Evolutionary conservation across 1,140 invertebrate species (phyloP), one percentile per base, ranked within the genome.

Genomic region (Lepidurus packardi): DNA sequence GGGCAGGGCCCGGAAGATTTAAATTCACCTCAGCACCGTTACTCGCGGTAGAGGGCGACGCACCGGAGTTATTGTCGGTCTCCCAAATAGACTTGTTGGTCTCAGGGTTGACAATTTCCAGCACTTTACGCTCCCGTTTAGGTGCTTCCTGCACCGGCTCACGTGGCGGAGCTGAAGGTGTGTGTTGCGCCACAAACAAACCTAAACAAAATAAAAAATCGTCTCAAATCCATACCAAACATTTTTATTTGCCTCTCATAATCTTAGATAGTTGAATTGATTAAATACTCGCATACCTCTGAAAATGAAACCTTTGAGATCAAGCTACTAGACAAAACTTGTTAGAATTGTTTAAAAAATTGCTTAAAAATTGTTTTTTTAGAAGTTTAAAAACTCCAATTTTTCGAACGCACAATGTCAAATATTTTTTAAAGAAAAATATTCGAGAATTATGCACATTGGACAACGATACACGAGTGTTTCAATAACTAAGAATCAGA

Each of bases 1-100:
- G 53, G 6, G 53, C 16, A 21, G 53, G 4, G 53, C 8, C 53
- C n/a, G 53, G 53, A 65, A 21, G 53, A 65, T 13, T 65, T 21
- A 65, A 65, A 65, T 13, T 16, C 6, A 65, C 53, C 53, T 5
- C 53, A 7, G 53, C 13, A 65, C 53, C 53, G 7, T 65, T 65
- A 16, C 16, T 13, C 21, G 53, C 53, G 7, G 53, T 16, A 7
- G 45, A 13, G 21, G 53, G 13, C 21, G 53, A 65, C 21, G 53
- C 13, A 65, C 53, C 53, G 0, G 53, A 7, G 13, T 65, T 65
- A 65, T 16, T 65, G 13, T 65, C 53, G 13, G 53, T 13, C 0
- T 65, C 53, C 53, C 53, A 65, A 65, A 65, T 65, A n/a, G 53
- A 65, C 53, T 65, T 65, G 53, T 65, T 65, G 1, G 53, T 65